Conservation (phyloP, 2,888 invertebrate genomes). For the Palloptera scutellata region DNA sequence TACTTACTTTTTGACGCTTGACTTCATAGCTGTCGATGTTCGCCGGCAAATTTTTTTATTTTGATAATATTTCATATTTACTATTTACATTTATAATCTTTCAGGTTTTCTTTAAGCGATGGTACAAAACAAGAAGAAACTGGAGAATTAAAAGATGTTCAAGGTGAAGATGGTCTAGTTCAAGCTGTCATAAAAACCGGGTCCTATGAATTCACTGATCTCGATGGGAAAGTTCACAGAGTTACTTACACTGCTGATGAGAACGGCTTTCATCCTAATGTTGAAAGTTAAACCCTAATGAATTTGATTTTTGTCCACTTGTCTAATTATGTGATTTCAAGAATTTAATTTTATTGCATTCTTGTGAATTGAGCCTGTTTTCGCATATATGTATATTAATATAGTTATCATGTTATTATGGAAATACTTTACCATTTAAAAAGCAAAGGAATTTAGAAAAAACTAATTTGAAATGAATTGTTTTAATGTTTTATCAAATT, state of each 20-base stretch:
- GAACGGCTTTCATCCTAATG: slow-evolving; percentile 48
- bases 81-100: slow-evolving; percentile 9
- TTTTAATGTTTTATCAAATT: too few species aligned
- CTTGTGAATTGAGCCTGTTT: too few species aligned
- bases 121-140: slow-evolving; percentile 47
- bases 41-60: too few species aligned
- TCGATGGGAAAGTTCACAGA: slow-evolving; percentile 46
- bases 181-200: slow-evolving; percentile 48
- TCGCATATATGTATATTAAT: too few species aligned
- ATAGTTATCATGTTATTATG: too few species aligned
- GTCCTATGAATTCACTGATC: slow-evolving; percentile 47
- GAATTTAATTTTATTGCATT: too few species aligned
- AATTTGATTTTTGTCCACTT: not conserved
- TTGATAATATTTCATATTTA: not conserved
- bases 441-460: too few species aligned
- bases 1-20: too few species aligned
- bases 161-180: slow-evolving; percentile 44
- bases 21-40: too few species aligned
- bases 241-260: slow-evolving; percentile 53
- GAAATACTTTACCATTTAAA: too few species aligned
- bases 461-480: too few species aligned
- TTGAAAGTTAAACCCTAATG: slow-evolving; percentile 40
- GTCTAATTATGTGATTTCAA: not conserved
- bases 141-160: slow-evolving; percentile 45
- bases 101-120: slow-evolving; percentile 44